phyloP scores from a whole-genome alignment of 2,888 invertebrate species.

The Mythimna vitellina region DNA sequence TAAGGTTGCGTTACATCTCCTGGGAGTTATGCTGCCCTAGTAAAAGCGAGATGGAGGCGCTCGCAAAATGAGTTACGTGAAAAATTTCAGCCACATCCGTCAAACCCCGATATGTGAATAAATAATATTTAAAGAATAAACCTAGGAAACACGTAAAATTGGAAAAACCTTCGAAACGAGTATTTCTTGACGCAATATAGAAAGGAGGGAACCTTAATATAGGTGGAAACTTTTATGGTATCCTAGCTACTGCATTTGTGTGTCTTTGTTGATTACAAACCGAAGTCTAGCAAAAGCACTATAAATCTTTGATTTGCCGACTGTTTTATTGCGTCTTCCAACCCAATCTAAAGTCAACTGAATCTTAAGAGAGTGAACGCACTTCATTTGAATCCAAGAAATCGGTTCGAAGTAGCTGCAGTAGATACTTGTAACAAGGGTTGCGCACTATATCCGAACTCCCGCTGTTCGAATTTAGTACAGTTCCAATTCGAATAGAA shows the following conservation, averaged over 20 bases:
- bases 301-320: background rate
- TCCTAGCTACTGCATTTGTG: background rate
- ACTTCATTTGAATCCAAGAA: background rate
- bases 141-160: background rate
- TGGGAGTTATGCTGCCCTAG: conserved; percentile 36
- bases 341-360: background rate
- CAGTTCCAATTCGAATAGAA: background rate
- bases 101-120: conserved; percentile 43
- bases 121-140: conserved; percentile 33
- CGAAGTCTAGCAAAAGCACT: background rate
- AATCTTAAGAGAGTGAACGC: background rate
- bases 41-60: conserved; percentile 29
- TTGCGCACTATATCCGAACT: background rate
- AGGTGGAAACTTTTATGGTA: background rate
- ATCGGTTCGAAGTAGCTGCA: background rate
- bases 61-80: conserved; percentile 45
- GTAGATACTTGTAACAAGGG: background rate
- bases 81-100: conserved; percentile 38
- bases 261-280: background rate
- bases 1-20: conserved; percentile 43
- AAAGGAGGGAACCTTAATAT: background rate
- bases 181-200: background rate
- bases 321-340: background rate
- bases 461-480: background rate
- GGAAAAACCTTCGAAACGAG: background rate